Conservation (phyloP, 2,113 vertebrate species). For the Neolamprologus fasciatus region DNA sequence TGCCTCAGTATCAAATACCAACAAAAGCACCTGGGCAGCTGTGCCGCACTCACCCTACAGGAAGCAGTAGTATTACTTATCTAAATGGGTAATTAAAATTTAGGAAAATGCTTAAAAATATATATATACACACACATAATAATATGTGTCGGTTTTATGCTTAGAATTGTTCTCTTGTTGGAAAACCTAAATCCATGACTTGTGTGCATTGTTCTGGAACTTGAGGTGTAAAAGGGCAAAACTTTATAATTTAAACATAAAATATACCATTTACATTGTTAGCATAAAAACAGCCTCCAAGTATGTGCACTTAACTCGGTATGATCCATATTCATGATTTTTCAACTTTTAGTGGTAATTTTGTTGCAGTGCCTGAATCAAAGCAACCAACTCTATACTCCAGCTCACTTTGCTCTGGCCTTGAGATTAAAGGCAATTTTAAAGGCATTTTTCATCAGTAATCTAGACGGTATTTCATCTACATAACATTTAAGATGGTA, state of each 20-base stretch:
- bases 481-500: not conserved
- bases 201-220: not conserved
- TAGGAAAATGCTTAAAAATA: not conserved
- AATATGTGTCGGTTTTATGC: not conserved
- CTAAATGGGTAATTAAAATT: not conserved
- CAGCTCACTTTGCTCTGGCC: not conserved
- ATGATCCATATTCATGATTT: not conserved
- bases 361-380: not conserved
- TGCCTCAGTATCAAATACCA: not conserved
- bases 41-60: not conserved
- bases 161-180: not conserved
- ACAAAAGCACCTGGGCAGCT: not conserved
- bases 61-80: not conserved
- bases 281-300: not conserved
- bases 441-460: not conserved
- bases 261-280: not conserved
- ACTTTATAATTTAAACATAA: not conserved
- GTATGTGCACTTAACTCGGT: not conserved
- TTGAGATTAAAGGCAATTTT: not conserved
- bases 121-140: not conserved
- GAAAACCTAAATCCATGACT: not conserved
- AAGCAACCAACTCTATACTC: not conserved
- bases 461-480: not conserved
- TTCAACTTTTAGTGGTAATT: not conserved
- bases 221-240: not conserved